Evolutionary conservation across 2,113 vertebrate genomes (phyloP).

Genomic region (Pelobates fuscus): DNA sequence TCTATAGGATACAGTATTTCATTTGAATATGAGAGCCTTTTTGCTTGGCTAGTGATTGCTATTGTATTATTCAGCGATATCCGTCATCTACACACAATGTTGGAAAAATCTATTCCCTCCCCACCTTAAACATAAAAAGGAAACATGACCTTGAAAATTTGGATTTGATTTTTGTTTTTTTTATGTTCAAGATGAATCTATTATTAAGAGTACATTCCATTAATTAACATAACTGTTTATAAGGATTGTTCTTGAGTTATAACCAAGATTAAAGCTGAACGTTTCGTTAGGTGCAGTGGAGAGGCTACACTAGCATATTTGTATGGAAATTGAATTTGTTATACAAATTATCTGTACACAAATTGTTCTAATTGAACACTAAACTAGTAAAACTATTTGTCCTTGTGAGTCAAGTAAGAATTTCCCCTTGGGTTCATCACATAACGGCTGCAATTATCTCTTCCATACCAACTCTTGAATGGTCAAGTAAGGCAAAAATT

Average conservation of each 20-base stretch:
- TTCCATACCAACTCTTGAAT: too few species aligned
- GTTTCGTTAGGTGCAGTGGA: background rate
- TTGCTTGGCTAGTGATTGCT: background rate
- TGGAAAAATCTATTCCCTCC: too few species aligned
- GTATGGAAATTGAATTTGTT: background rate
- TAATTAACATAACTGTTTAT: background rate
- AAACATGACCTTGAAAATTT: too few species aligned
- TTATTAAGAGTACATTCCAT: background rate
- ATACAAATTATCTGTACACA: background rate
- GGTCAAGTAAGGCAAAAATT: too few species aligned
- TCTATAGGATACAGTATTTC: background rate
- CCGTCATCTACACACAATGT: too few species aligned
- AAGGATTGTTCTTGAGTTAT: background rate
- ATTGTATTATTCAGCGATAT: too few species aligned
- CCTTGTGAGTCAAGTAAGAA: background rate
- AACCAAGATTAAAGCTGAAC: background rate
- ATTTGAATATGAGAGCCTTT: slow-evolving; percentile 1
- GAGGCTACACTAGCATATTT: background rate
- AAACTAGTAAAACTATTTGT: background rate
- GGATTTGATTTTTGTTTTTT: too few species aligned
- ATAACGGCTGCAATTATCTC: slow-evolving; percentile 1
- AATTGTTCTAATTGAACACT: slow-evolving; percentile 22
- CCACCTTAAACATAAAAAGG: too few species aligned
- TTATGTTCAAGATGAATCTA: too few species aligned
- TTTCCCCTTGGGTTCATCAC: background rate